A percentile compares a stretch with the other conserved stretches of the same genome.
Conservation (phyloP, 2,888 invertebrate species). For the Blastobasis lacticolella region DNA sequence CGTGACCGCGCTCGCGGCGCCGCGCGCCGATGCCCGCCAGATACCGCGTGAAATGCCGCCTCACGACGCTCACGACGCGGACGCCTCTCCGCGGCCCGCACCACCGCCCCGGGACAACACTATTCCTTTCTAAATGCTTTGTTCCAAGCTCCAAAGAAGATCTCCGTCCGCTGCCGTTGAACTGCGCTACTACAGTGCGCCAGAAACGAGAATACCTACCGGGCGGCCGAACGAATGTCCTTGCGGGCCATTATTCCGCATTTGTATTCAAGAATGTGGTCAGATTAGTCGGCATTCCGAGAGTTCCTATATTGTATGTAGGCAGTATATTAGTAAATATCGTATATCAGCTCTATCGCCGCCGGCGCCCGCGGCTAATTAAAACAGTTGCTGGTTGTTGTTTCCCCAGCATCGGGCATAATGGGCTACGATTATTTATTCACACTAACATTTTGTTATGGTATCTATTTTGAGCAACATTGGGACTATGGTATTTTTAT, state of each 20-base stretch:
- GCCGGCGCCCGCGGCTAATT: slow-evolving; percentile 51
- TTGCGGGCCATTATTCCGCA: slow-evolving; percentile 46
- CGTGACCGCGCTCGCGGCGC: slow-evolving; percentile 65
- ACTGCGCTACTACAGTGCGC: no score
- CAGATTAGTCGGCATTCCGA: slow-evolving; percentile 61
- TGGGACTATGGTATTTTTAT: not conserved
- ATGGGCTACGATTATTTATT: slow-evolving; percentile 8
- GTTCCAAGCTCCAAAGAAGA: slow-evolving; percentile 5
- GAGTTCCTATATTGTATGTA: slow-evolving; percentile 32
- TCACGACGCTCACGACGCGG: slow-evolving; percentile 57
- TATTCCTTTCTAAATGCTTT: slow-evolving; percentile 24
- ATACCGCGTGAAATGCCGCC: slow-evolving; percentile 68
- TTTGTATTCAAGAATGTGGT: slow-evolving; percentile 64
- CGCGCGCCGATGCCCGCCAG: slow-evolving; percentile 62
- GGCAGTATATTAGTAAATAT: slow-evolving; percentile 64
- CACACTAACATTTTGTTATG: slow-evolving; percentile 2
- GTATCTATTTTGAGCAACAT: not conserved
- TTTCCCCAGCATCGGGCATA: slow-evolving; percentile 8
- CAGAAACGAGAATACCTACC: no score
- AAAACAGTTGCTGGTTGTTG: slow-evolving; percentile 31
- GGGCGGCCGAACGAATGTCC: slow-evolving; percentile 30
- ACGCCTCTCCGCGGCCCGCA: slow-evolving; percentile 41
- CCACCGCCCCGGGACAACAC: slow-evolving; percentile 39
- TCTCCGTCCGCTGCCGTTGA: no score
- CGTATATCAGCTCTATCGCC: slow-evolving; percentile 28